Conservation (phyloP, 2,113 vertebrate genomes). For the Micronycteris hirsuta region DNA sequence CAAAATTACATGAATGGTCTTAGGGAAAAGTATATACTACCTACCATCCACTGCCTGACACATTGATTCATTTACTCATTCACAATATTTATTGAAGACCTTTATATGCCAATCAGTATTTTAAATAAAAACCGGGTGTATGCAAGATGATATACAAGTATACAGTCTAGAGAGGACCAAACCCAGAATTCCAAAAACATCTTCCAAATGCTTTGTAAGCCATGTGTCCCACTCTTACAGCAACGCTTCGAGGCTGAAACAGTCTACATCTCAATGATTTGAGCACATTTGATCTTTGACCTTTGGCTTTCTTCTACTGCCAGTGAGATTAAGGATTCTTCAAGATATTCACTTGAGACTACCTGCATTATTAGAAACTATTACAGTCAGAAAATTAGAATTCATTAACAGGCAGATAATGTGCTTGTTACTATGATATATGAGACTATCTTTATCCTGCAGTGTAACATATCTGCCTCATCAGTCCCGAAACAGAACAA, state of each 20-base stretch:
- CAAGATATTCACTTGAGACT: conserved; percentile 22
- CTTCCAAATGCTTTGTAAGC: not conserved
- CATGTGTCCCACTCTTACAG: not conserved
- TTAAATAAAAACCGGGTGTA: not conserved
- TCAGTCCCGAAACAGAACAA: conserved; percentile 46
- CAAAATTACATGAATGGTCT: not conserved
- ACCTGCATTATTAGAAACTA: conserved; percentile 31
- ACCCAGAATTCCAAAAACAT: not conserved
- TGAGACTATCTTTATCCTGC: conserved; percentile 5
- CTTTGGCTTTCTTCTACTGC: conserved; percentile 35
- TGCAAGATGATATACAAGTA: not conserved
- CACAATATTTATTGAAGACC: not conserved
- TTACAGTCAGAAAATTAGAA: conserved; percentile 44
- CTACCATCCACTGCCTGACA: not conserved
- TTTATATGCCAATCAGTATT: not conserved
- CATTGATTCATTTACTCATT: not conserved
- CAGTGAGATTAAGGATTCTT: conserved; percentile 48
- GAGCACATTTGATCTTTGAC: not conserved
- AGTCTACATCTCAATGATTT: not conserved
- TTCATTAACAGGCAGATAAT: conserved; percentile 3
- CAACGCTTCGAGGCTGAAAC: not conserved
- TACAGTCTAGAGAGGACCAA: not conserved
- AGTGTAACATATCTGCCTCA: conserved; percentile 62
- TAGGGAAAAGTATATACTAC: not conserved
- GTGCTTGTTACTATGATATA: not conserved